A percentile compares a stretch with the other conserved stretches of the same genome.
Evolutionary conservation across 2,888 invertebrate genomes (phyloP).

Genomic region (Lepidocyrtoides sp.): DNA sequence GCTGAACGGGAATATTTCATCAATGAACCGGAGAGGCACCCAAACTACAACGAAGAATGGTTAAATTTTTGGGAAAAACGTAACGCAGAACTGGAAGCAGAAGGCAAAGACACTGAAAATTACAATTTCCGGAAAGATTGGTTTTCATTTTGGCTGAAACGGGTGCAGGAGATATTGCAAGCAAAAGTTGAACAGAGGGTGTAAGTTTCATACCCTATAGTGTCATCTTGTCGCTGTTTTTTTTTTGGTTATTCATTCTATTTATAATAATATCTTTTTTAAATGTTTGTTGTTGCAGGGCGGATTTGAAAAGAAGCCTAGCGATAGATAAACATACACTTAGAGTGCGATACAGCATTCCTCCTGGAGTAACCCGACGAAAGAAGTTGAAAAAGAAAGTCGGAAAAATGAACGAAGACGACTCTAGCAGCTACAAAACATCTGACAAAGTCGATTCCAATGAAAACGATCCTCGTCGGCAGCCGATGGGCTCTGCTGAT

Average conservation of each 20-base stretch:
- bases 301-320: conserved; percentile 7
- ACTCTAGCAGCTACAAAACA: conserved; percentile 29
- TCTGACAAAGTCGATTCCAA: neutral
- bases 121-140: conserved; percentile 96
- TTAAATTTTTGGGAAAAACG: conserved; percentile 96
- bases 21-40: conserved; percentile 95
- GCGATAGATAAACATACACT: conserved; percentile 66
- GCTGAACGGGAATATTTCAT: conserved; percentile 89
- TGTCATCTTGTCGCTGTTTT: neutral
- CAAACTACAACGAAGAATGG: conserved; percentile 96
- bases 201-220: conserved; percentile 87
- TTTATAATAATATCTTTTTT: no score
- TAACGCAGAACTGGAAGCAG: conserved; percentile 90
- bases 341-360: conserved; percentile 3
- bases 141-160: conserved; percentile 94
- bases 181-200: conserved; percentile 90
- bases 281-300: neutral
- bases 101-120: conserved; percentile 92
- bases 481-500: neutral
- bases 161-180: conserved; percentile 93
- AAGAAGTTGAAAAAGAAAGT: conserved; percentile 36
- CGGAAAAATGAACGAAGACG: neutral
- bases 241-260: no score
- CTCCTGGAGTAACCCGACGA: conserved; percentile 26
- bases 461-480: neutral